Evolutionary conservation across 2,113 vertebrate species (phyloP), one percentile per base, ranked within the genome.

Genomic region (Xiphophorus couchianus): DNA sequence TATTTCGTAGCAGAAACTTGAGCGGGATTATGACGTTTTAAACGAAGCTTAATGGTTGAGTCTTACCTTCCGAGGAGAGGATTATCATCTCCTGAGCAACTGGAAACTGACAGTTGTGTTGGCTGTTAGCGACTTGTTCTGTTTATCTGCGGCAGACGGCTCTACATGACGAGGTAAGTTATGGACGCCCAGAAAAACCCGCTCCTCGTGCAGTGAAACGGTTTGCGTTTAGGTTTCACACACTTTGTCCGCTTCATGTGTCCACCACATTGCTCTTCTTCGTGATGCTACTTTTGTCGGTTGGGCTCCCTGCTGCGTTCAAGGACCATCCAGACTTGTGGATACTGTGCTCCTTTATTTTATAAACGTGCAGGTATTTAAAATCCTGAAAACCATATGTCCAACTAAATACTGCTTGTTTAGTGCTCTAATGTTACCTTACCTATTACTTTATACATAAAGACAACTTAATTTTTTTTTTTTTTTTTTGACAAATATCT

Each of bases 111-210:
- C 71, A 72, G 76, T 37, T 71, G 62, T 58, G 22, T 19, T 62
- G 70, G n/a, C 39, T 39, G 15, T 39, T 30, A 37, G 39, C 61
- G 37, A 14, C 13, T 13, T 42, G 65, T 69, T 74, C 58, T 39
- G 39, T 76, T 86, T 51, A 61, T 44, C 80, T 25, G 35, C 75
- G 67, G 61, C 84, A 60, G 62, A 73, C 70, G 19, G 2, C 51
- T 27, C 67, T 31, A 22, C 69, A 54, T 11, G 37, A 29, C 64
- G 48, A 67, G 83, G 85, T 87, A 64, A 82, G 78, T 77, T 79
- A 3, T 48, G 31, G 15, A 70, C 44, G 28, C 10, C 0, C 15
- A 48, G 15, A 28, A 58, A 29, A 31, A 19, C 39, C 27, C 35
- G 3, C 12, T 14, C 15, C 3, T 37, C 13, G 0, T 22, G 11